Evolutionary conservation across 2,888 invertebrate genomes (phyloP).

Genomic region (Pinctada fucata): DNA sequence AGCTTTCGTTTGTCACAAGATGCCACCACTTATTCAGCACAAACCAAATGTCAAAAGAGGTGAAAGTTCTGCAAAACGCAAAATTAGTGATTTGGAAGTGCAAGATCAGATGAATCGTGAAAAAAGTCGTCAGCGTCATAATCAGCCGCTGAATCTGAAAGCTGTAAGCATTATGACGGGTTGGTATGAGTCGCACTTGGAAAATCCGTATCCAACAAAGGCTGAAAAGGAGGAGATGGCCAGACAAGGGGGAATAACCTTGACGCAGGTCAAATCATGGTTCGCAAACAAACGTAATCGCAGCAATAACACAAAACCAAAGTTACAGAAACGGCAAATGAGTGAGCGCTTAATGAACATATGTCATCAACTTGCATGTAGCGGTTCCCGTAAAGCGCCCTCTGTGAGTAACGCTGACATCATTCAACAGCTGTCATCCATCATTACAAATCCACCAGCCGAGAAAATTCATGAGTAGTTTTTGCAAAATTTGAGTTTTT

Average conservation of each 20-base stretch:
- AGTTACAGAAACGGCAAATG: constrained; percentile 68
- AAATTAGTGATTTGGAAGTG: constrained; percentile 23
- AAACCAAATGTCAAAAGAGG: constrained; percentile 29
- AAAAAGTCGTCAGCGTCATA: constrained; percentile 57
- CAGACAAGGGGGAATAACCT: constrained; percentile 62
- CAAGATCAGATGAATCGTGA: constrained; percentile 16
- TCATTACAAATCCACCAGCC: constrained; percentile 42
- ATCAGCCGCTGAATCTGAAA: constrained; percentile 65
- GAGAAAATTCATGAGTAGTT: neutral
- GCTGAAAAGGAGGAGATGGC: constrained; percentile 66
- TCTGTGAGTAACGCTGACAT: constrained; percentile 64
- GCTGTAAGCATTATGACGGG: constrained; percentile 64
- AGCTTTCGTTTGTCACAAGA: constrained; percentile 26
- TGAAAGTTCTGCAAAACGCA: constrained; percentile 30
- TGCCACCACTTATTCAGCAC: constrained; percentile 13
- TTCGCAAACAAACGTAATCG: constrained; percentile 73
- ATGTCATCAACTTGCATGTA: constrained; percentile 63
- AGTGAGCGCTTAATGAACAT: constrained; percentile 63
- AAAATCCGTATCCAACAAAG: constrained; percentile 70
- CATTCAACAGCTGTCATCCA: constrained; percentile 67
- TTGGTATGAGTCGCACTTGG: constrained; percentile 66
- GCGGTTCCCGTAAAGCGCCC: constrained; percentile 43
- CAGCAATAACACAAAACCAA: constrained; percentile 71
- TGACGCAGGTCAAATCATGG: constrained; percentile 73
- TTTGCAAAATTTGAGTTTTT: too few relatives aligned